Conservation (phyloP, 2,113 vertebrate genomes). For the Psittacara wagleri region DNA sequence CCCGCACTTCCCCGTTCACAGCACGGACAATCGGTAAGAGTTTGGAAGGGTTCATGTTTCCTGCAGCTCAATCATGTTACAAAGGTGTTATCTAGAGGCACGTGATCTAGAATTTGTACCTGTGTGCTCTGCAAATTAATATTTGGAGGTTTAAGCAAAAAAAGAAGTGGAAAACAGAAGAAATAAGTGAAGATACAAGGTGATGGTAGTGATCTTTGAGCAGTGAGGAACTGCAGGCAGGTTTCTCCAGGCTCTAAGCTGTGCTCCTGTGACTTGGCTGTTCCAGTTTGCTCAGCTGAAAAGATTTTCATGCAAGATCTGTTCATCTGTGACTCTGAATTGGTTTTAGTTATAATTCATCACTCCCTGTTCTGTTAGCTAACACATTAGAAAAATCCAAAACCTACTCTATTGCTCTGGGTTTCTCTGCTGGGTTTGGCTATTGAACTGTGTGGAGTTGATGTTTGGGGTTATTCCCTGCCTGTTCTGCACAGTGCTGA, state of each 20-base stretch:
- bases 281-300: not conserved
- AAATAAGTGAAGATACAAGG: not conserved
- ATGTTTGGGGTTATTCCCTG: not conserved
- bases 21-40: conserved; percentile 93
- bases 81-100: not conserved
- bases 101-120: not conserved
- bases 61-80: not conserved
- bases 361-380: not conserved
- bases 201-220: not conserved
- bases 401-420: rapidly evolving
- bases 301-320: not conserved
- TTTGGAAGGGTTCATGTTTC: not conserved
- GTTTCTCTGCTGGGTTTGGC: not conserved
- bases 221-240: not conserved
- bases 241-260: not conserved
- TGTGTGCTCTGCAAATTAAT: not conserved
- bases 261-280: not conserved
- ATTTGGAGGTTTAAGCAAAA: not conserved
- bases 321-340: not conserved
- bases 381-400: not conserved
- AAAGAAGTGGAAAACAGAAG: not conserved
- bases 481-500: not conserved
- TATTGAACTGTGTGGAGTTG: not conserved
- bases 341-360: not conserved
- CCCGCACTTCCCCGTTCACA: conserved; percentile 95